Evolutionary conservation across 2,888 invertebrate species (phyloP).

Genomic region (Sturmia bella): DNA sequence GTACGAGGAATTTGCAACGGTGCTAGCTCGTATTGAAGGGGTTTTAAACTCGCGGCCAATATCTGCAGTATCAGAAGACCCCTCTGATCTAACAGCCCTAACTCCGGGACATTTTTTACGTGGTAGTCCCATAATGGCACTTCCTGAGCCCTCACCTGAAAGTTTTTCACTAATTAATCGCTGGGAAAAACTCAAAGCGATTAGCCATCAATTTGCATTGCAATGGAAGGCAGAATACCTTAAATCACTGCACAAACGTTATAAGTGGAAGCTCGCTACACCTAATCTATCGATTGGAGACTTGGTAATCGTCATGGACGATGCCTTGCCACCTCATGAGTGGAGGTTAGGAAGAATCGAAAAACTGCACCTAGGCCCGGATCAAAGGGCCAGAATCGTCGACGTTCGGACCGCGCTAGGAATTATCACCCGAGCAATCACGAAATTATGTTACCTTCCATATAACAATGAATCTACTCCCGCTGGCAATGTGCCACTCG

Average conservation of each 20-base stretch:
- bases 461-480: no score
- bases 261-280: neutral
- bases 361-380: neutral
- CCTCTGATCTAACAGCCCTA: neutral
- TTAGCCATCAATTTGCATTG: neutral
- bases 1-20: neutral
- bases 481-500: no score
- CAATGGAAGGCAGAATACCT: no score
- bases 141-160: neutral
- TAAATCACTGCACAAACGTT: neutral
- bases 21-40: no score
- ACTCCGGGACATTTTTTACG: no score
- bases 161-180: neutral
- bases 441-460: no score
- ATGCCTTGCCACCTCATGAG: no score
- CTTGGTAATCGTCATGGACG: no score
- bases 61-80: neutral
- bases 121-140: neutral
- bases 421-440: neutral
- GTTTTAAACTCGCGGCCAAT: neutral
- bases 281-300: no score
- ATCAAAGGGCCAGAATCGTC: neutral
- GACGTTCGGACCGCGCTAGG: neutral
- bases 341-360: no score
- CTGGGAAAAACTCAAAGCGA: neutral